These are phyloP conservation scores for Exocentrus adspersus DNA, from an alignment of 2,888 invertebrate species.

Conservation along the genomic window DNA sequence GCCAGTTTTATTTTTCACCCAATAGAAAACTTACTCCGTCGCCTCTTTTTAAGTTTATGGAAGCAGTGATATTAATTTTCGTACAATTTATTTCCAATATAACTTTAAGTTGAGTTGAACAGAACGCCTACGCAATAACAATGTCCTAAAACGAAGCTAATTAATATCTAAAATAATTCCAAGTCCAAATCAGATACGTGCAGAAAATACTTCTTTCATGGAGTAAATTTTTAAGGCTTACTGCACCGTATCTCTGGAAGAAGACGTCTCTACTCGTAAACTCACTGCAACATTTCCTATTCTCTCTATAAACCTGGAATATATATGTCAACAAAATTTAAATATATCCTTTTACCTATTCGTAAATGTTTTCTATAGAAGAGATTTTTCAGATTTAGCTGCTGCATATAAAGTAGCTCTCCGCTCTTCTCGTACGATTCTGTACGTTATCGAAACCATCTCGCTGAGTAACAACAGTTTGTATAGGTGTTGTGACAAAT, in stretches of 20 bases:
- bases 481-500: no score
- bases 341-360: neutral
- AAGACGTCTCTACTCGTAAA: neutral
- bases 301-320: neutral
- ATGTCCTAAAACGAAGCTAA: no score
- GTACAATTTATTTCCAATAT: neutral
- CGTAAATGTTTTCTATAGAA: slow-evolving; percentile 4
- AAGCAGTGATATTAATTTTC: neutral
- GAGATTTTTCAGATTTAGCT: neutral
- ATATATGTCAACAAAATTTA: slow-evolving; percentile 1
- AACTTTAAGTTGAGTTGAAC: no score
- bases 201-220: no score
- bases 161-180: no score
- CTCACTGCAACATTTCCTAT: neutral
- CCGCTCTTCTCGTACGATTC: neutral
- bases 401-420: slow-evolving; percentile 1
- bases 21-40: neutral
- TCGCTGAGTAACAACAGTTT: no score
- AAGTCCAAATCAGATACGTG: no score
- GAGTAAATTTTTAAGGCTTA: no score
- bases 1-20: neutral
- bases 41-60: neutral
- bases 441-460: neutral
- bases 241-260: no score
- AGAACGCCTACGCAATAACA: no score